These are phyloP conservation scores for Theonella swinhoei DNA, from an alignment of 37 sponge, comb jelly and placozoan species.

Conservation along the genomic window DNA sequence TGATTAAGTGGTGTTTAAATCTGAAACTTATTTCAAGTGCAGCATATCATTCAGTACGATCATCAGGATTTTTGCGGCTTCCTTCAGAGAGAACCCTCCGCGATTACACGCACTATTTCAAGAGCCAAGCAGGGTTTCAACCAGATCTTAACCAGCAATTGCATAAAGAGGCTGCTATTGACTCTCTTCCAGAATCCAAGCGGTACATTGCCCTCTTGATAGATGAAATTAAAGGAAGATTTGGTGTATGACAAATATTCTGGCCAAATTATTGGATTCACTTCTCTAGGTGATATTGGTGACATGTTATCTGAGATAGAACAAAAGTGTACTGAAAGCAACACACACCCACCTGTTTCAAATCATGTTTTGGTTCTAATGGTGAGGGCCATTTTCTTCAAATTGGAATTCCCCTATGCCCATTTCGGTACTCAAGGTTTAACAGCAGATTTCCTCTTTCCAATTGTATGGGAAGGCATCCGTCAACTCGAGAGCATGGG, in stretches of 20 bases:
- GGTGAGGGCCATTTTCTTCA: constrained; percentile 26
- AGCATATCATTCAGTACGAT: constrained; percentile 24
- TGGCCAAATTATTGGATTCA: constrained; percentile 23
- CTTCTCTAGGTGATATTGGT: constrained; percentile 24
- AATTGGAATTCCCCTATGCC: constrained; percentile 39
- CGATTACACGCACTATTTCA: constrained; percentile 57
- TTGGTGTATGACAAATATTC: constrained; percentile 47
- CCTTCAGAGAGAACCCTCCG: constrained; percentile 56
- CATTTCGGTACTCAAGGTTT: constrained; percentile 28
- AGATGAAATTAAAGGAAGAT: constrained; percentile 51
- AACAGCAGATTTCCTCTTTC: constrained; percentile 26
- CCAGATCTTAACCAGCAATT: not conserved
- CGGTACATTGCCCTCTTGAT: constrained; percentile 19
- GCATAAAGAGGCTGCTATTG: constrained; percentile 32
- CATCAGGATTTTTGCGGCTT: constrained; percentile 28
- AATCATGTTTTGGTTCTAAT: constrained; percentile 40
- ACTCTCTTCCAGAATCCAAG: constrained; percentile 30
- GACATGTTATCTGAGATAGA: constrained; percentile 25
- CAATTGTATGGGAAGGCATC: constrained; percentile 45
- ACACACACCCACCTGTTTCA: constrained; percentile 31
- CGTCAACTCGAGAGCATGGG: constrained; percentile 15
- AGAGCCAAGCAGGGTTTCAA: constrained; percentile 46
- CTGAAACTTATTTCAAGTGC: constrained; percentile 41
- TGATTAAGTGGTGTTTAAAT: constrained; percentile 46
- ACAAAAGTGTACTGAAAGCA: not conserved